Base-by-base conservation (phyloP, 2,113 vertebrate species). In the Oenanthe melanoleuca region DNA sequence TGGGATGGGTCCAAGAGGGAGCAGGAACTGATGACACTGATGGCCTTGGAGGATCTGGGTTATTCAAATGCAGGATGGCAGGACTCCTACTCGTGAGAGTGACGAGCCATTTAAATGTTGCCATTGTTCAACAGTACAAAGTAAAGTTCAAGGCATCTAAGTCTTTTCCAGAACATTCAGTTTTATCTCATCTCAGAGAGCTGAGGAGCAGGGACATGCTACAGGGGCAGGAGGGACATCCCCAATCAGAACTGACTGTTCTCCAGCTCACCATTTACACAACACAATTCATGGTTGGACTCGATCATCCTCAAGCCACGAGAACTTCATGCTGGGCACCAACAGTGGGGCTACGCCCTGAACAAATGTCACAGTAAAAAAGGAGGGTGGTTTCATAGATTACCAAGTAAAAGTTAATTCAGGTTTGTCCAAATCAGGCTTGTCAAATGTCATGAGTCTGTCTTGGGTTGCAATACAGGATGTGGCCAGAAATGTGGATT, bases 241-340 rank as follows among this genome's bases (percentile, higher is more conserved):
- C 28, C 42, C 66, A 81, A 7, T 20, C 20, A 66, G 37, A 20
- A 15, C 60, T 38, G 24, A 7, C 52, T 37, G 33, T 4, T 34
- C 60, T 31, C 12, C 5, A 22, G 10, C 29, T 44, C 37, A 6
- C 11, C 4, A 4, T 66, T 15, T 37, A 34, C 53, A 42, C 57
- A 23, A 5, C 13, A 56, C 3, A 64, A 23, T 11, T 42, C 21
- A 6, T 0, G 1, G 31, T 0, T 22, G 50, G 25, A 31, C 25
- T 40, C 1, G 0, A 26, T 26, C 21, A 33, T 80, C 31, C 34
- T 80, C 18, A 6, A 80, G 26, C 75, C 23, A 1, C 1, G 25
- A 42, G 69, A 33, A 34, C 4, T 23, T n/a, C 26, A 28, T 69
- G 29, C 28, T 66, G 38, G 4, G 33, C 33, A 9, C 15, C n/a